Evolutionary conservation across 2,113 vertebrate species (phyloP), one percentile per base, ranked within the genome.

Genomic region (Mionectes macconnelli): DNA sequence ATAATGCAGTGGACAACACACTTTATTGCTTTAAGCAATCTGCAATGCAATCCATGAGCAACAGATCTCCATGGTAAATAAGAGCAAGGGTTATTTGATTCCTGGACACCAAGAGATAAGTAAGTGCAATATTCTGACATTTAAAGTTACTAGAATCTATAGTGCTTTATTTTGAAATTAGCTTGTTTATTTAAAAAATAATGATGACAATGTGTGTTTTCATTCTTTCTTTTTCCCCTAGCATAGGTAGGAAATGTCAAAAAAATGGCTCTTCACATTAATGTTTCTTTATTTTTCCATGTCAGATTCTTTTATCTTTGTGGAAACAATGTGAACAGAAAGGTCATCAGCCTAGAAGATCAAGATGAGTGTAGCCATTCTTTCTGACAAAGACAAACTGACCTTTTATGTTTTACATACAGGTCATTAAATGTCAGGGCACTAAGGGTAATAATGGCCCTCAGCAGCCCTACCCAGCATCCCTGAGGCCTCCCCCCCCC

Each of bases 281-380:
- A 59, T 28, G 40, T 87, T 90, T 88, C 63, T 77, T 92, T 86
- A 33, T 84, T 92, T 95, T 94, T 52, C 33, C 21, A 62, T 89
- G 39, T 40, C 74, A 63, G 55, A 75, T 93, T 80, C 33, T 93
- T 92, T 92, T 74, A 78, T 52, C 55, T 64, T 86, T 82, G 35
- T 39, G 49, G 49, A 94, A 89, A 92, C 44, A 78, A 93, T 44
- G 73, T 60, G 35, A 78, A 94, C 89, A 74, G 55, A 95, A 96
- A 92, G 91, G 89, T 95, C 69, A 91, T 89, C 84, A 91, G 60
- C 52, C 60, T 75, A 75, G 80, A 70, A 93, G 64, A 92, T 78
- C 80, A 94, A 81, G 68, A 74, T 64, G 39, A 60, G 86, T 39
- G 42, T 67, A 94, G 35, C 69, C 62, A 75, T 75, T 83, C 75